Evolutionary conservation across 2,797 vertebrate species (phyloP).

Genomic region (Mormyrops attenuatus): DNA sequence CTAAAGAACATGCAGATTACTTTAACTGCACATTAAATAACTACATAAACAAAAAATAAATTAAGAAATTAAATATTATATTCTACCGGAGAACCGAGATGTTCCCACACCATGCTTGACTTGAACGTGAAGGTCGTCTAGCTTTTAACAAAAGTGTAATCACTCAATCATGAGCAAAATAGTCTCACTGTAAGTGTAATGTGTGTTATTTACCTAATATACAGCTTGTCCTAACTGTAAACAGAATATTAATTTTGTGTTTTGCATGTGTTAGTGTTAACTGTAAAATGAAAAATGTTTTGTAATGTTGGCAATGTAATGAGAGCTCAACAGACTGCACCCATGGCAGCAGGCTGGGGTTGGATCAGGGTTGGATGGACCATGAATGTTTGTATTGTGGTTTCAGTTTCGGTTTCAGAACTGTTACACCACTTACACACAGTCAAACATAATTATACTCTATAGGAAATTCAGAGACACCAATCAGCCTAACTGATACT

Average conservation of each 20-base stretch:
- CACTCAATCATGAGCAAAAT: neutral
- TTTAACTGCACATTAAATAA: neutral
- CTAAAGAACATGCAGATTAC: neutral
- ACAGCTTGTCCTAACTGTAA: neutral
- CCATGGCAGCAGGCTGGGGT: neutral
- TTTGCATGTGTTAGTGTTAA: neutral
- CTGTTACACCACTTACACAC: neutral
- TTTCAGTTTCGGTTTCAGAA: neutral
- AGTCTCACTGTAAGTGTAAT: neutral
- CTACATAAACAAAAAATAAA: neutral
- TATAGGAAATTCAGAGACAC: neutral
- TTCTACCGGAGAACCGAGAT: neutral
- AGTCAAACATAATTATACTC: neutral
- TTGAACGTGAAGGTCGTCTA: neutral
- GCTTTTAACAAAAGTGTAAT: neutral
- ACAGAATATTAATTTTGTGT: neutral
- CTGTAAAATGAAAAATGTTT: neutral
- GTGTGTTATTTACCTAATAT: neutral
- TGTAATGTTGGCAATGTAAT: neutral
- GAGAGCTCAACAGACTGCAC: neutral
- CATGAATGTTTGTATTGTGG: neutral
- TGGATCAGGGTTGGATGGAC: neutral
- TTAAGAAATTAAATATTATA: neutral
- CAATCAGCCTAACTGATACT: neutral
- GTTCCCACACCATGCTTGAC: neutral